A percentile compares a stretch with the other conserved stretches of the same genome.
Conservation (phyloP, 92 coral and sea anemone genomes). For the Diadumene lineata region DNA sequence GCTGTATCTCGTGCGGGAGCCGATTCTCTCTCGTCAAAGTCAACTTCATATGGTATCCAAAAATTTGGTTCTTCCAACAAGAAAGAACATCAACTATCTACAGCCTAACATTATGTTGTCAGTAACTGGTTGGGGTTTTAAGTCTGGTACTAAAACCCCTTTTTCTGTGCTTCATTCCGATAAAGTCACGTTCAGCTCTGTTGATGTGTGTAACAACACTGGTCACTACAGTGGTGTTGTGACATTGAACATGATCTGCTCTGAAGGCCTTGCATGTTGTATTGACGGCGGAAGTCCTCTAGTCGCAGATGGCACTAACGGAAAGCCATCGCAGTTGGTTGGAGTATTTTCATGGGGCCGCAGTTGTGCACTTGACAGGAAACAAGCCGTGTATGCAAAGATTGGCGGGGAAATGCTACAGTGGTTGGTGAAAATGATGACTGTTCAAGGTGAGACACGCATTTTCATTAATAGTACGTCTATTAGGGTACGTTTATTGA, state of each 20-base stretch:
- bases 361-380: conserved; percentile 51
- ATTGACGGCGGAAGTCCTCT: conserved; percentile 81
- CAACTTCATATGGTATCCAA: conserved; percentile 2
- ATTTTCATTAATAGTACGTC: no score
- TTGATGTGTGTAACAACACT: conserved; percentile 46
- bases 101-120: conserved; percentile 16
- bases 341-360: conserved; percentile 80
- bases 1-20: conserved; percentile 60
- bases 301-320: conserved; percentile 30
- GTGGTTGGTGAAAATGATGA: conserved; percentile 53
- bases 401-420: conserved; percentile 35
- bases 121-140: conserved; percentile 78
- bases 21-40: conserved; percentile 36
- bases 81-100: conserved; percentile 1
- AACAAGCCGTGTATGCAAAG: conserved; percentile 57
- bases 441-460: conserved; percentile 70
- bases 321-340: conserved; percentile 41
- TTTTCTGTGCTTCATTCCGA: conserved; percentile 50
- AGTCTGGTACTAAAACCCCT: conserved; percentile 44
- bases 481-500: no score
- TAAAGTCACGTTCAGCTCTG: conserved; percentile 30
- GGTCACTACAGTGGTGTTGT: conserved; percentile 31
- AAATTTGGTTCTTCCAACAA: conserved; percentile 17
- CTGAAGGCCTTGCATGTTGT: conserved; percentile 63
- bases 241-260: conserved; percentile 40